Evolutionary conservation across 1,140 invertebrate species (phyloP), one percentile per base, ranked within the genome.

Genomic region (Dendrolimus punctatus): DNA sequence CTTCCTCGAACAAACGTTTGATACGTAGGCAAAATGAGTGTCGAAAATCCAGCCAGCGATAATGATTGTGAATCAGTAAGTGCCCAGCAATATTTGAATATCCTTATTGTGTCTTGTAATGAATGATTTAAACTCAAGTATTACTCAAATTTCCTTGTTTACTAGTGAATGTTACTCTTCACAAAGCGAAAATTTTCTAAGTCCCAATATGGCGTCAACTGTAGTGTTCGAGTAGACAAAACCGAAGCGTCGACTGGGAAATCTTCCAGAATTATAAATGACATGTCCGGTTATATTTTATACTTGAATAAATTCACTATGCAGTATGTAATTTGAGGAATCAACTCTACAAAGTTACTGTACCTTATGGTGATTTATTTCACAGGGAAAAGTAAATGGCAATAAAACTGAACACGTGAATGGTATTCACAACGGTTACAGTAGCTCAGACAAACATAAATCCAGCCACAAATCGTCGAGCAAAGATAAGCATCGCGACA

Each of bases 201-300:
- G 92, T 93, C 92, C 91, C 90, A 93, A 93, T 92, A 93, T 93
- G 92, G 92, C 92, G 92, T 92, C 92, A 91, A 89, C 88, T 89
- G 89, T 89, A 91, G 90, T 91, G 89, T 90, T 83, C 66, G 70
- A 72, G 62, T 65, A 62, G 60, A 64, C 60, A 65, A 70, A 80
- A 76, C 57, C 65, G 66, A 74, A 73, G 80, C 80, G 73, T 80
- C 66, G 64, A 56, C 57, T 51, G 55, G 56, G 46, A 60, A 48
- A 51, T 44, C 46, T 51, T 64, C 59, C 38, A 48, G 40, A 61
- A 45, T 54, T n/a, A 41, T 45, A 10, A 39, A n/a, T 45, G 50
- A 44, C 8, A 41, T 50, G 40, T 50, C 6, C 23, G 3, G 23
- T 50, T 40, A 50, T 50, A 42, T 9, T 23, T 23, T 23, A 23